phyloP scores from a whole-genome alignment of 2,113 vertebrate genomes.

The Tylochromis polylepis region DNA sequence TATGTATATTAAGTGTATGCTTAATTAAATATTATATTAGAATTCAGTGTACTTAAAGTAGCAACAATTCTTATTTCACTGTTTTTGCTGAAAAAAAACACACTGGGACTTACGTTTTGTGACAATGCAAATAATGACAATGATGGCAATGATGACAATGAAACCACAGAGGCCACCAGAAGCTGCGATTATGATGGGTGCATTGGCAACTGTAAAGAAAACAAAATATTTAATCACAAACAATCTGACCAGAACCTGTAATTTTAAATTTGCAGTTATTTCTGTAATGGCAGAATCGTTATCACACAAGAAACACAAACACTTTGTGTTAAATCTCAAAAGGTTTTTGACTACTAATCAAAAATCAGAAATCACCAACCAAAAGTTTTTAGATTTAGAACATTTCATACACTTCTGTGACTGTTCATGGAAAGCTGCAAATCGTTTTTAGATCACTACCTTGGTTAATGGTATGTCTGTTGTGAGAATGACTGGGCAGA shows the following conservation, averaged over 20 bases:
- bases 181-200: background rate
- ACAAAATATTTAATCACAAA: background rate
- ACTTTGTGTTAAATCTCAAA: background rate
- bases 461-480: background rate
- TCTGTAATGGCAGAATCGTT: background rate
- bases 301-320: background rate
- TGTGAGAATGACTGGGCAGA: background rate
- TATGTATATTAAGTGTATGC: background rate
- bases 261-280: background rate
- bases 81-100: background rate
- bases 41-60: background rate
- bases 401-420: accelerated
- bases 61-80: background rate
- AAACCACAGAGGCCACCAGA: accelerated
- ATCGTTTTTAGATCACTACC: background rate
- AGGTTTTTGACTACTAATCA: background rate
- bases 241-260: accelerated
- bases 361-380: background rate
- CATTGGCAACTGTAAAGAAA: background rate
- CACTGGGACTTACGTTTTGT: accelerated
- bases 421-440: background rate
- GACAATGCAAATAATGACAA: background rate
- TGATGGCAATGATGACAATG: background rate
- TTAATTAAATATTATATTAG: accelerated
- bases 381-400: background rate